A percentile compares a stretch with the other conserved stretches of the same genome.
phyloP scores from a whole-genome alignment of 1,140 invertebrate species.

The Odontomachus brunneus region DNA sequence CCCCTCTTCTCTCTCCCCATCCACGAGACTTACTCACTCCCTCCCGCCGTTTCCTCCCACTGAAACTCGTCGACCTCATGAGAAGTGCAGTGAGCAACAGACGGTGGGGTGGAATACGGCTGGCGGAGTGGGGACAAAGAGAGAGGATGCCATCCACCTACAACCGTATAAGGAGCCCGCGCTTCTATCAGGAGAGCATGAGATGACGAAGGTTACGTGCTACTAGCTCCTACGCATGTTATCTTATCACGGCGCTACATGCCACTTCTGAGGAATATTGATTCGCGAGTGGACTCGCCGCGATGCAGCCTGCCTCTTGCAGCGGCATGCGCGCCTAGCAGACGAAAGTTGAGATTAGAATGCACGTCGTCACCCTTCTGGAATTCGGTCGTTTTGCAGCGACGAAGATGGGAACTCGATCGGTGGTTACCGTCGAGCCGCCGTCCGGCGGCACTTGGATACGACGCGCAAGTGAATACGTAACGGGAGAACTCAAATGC shows the following conservation, averaged over 20 bases:
- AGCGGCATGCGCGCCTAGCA: constrained; percentile 71
- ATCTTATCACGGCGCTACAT: constrained; percentile 74
- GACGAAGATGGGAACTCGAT: constrained; percentile 15
- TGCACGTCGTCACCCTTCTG: constrained; percentile 83
- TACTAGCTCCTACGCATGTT: constrained; percentile 45
- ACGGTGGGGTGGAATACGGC: not conserved
- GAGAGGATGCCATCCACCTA: constrained; percentile 79
- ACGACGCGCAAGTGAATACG: not conserved
- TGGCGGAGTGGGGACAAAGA: constrained; percentile 53
- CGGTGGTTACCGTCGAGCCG: not conserved
- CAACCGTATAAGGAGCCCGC: constrained; percentile 85
- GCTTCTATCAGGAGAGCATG: constrained; percentile 81
- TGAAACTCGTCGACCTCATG: not conserved
- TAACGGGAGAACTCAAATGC: not conserved
- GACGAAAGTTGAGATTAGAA: constrained; percentile 81
- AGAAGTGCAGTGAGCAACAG: not conserved
- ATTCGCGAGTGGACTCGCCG: constrained; percentile 50
- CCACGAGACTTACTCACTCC: no score
- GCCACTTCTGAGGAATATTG: constrained; percentile 79
- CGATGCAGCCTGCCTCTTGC: constrained; percentile 44
- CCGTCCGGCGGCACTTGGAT: no score
- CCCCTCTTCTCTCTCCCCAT: no score
- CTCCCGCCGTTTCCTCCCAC: not conserved
- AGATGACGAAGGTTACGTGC: not conserved
- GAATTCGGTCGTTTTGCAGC: constrained; percentile 50